Percentiles rank a stretch among this genome's conserved stretches.
These are phyloP conservation scores for Fregetta grallaria DNA, from an alignment of 2,113 vertebrate species.

Conservation along the genomic window DNA sequence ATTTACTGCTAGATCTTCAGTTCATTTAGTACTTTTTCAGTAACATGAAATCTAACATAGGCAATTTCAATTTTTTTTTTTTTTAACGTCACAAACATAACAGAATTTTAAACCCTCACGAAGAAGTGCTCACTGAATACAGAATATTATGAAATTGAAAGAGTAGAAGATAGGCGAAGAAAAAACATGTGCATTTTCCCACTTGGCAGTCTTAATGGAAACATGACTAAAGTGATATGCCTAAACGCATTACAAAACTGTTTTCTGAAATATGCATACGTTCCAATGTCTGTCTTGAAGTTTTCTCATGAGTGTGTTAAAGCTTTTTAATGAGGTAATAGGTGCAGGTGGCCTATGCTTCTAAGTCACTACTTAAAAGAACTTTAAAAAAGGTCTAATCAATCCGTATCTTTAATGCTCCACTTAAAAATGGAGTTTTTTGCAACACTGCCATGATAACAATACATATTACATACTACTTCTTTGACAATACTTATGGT, in stretches of 20 bases:
- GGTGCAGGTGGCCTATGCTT: not conserved
- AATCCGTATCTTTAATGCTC: not conserved
- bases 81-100: not conserved
- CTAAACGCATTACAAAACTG: not conserved
- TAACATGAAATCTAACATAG: not conserved
- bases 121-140: not conserved
- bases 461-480: too few relatives aligned
- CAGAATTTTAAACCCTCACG: not conserved
- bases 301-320: not conserved
- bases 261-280: not conserved
- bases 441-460: not conserved
- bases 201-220: not conserved
- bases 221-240: not conserved
- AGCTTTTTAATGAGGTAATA: not conserved
- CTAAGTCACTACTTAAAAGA: not conserved
- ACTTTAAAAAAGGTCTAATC: not conserved
- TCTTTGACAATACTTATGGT: not conserved
- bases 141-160: not conserved
- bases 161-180: not conserved
- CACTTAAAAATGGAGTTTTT: not conserved
- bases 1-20: not conserved
- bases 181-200: not conserved
- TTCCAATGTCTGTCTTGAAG: accelerated
- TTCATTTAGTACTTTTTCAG: not conserved
- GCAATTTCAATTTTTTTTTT: not conserved